Evolutionary conservation across 35 echinoderm and acorn worm species (phyloP), one percentile per base, ranked within the genome.

Genomic region (Acanthaster planci): DNA sequence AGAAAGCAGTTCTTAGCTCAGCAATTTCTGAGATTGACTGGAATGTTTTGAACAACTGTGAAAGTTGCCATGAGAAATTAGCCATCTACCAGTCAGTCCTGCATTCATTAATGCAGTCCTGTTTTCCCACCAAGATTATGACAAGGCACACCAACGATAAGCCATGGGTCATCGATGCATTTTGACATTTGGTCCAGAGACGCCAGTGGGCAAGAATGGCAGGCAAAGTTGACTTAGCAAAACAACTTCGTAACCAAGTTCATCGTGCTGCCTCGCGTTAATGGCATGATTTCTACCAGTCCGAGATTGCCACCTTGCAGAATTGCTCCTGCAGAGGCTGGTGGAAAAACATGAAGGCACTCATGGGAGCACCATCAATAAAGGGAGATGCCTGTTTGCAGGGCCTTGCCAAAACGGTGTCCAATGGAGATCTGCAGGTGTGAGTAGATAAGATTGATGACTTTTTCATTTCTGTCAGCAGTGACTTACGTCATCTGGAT

Each of bases 91-190:
- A 54, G 52, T 54, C 52, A 9, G 19, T 19, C 52, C 19, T 54
- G 52, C 8, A 54, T 19, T 54, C 8, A 54, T 9, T 19, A 54
- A 54, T 9, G 52, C 8, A 55, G 21, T 55, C 52, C 10, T 55
- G 47, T 54, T 27, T 21, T 36, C 15, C 10, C 6, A 36, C 18
- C 22, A 26, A 30, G 36, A 14, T 76, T 14, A 26, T 76, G 9
- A 76, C 36, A 30, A 10, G 68, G 10, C 31, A 80, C 40, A 80
- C 21, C 38, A 80, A 80, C 21, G 31, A 76, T 26, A 37, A 76
- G 30, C 68, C 68, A 8, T 76, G 0, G 36, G 68, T 1, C 22
- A 37, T 27, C 68, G 22, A 30, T 26, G 68, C 68, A 12, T 26
- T 30, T 37, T 15, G 22, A 14, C 9, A 30, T 18, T 37, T 76